Evolutionary conservation across 1,140 invertebrate species (phyloP).

Genomic region (Drosophila lowei): DNA sequence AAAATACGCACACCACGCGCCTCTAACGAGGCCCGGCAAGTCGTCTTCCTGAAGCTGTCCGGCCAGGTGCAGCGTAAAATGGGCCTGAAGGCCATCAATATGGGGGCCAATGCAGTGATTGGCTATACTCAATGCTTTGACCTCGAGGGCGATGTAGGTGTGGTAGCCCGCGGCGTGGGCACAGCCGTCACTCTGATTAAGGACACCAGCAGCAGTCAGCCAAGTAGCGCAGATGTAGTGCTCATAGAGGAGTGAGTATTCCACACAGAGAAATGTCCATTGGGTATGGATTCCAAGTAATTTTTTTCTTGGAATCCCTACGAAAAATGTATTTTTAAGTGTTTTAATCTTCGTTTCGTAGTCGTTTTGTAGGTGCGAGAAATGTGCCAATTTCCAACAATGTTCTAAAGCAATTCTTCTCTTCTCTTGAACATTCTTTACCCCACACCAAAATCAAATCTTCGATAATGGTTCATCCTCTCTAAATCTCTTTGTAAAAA

Average conservation of each 20-base stretch:
- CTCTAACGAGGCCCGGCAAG: conserved; percentile 98
- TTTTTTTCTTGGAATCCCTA: background rate
- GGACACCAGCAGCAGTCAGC: conserved; percentile 83
- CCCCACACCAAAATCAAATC: conserved; percentile 47
- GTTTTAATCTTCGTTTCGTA: conserved; percentile 1
- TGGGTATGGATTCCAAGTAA: background rate
- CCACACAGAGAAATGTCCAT: background rate
- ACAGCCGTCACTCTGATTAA: conserved; percentile 92
- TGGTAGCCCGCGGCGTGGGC: conserved; percentile 96
- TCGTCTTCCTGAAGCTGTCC: conserved; percentile 96
- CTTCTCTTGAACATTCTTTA: conserved; percentile 67
- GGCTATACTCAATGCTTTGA: conserved; percentile 98
- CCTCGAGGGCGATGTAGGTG: conserved; percentile 97
- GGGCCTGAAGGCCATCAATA: conserved; percentile 95
- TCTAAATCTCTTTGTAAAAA: conserved; percentile 22
- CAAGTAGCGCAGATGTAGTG: conserved; percentile 78
- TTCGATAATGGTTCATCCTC: conserved; percentile 52
- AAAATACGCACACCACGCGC: conserved; percentile 98
- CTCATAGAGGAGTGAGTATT: conserved; percentile 87
- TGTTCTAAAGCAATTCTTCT: conserved; percentile 61
- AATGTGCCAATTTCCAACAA: background rate
- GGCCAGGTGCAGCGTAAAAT: conserved; percentile 97
- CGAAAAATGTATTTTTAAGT: background rate
- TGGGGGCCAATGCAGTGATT: conserved; percentile 97
- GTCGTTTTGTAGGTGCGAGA: conserved; percentile 16